Percentiles rank a stretch among this genome's conserved stretches.
phyloP scores from a whole-genome alignment of 2,113 vertebrate species.

The Dromiciops gliroides region DNA sequence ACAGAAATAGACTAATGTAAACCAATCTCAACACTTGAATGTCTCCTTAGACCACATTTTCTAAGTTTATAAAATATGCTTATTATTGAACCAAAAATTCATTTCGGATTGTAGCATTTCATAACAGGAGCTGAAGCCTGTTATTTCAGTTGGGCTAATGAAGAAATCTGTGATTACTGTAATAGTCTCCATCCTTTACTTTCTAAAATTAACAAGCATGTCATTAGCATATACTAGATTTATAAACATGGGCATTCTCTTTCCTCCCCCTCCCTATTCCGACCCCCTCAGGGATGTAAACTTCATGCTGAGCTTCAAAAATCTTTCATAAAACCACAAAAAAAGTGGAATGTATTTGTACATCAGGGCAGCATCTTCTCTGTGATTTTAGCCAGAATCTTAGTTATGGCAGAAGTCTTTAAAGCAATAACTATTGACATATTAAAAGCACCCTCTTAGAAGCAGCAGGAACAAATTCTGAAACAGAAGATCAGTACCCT shows the following conservation, averaged over 20 bases:
- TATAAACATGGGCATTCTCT: constrained; percentile 15
- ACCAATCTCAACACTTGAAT: constrained; percentile 20
- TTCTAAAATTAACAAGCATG: constrained; percentile 31
- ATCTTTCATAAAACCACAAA: constrained; percentile 18
- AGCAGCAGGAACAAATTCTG: constrained; percentile 48
- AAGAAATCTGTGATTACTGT: neutral
- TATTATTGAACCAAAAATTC: constrained; percentile 28
- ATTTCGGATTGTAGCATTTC: constrained; percentile 5
- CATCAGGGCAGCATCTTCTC: neutral
- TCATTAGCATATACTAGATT: neutral
- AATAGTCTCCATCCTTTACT: constrained; percentile 3
- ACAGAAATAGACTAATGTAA: constrained; percentile 36
- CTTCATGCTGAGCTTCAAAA: neutral
- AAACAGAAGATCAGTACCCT: constrained; percentile 13
- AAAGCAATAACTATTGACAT: constrained; percentile 48
- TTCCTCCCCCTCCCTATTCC: neutral
- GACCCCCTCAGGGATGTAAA: neutral
- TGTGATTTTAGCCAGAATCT: constrained; percentile 36
- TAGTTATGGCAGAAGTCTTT: constrained; percentile 51
- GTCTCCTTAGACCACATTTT: constrained; percentile 12
- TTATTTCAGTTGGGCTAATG: constrained; percentile 5
- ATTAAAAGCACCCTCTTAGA: constrained; percentile 24
- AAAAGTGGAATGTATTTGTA: neutral
- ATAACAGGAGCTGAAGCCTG: constrained; percentile 4
- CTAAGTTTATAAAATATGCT: constrained; percentile 9